phyloP scores from a whole-genome alignment of 2,113 vertebrate species.

The Tricholaema leucomelas region DNA sequence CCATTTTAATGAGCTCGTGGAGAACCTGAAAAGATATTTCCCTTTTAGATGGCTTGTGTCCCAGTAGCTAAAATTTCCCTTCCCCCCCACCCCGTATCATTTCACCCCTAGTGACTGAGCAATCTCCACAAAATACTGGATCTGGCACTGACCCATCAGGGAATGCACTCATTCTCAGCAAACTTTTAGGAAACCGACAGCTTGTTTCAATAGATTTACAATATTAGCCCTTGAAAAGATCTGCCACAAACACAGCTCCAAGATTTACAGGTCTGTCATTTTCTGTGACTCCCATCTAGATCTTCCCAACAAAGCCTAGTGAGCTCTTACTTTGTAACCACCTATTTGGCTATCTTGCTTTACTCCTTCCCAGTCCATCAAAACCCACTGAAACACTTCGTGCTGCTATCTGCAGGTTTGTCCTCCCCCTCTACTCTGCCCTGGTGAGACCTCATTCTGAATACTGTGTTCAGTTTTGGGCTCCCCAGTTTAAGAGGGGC shows the following conservation, averaged over 20 bases:
- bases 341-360: not conserved
- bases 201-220: slow-evolving; percentile 33
- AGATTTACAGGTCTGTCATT: slow-evolving; percentile 27
- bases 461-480: too few relatives aligned
- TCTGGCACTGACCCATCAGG: not conserved
- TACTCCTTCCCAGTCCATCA: not conserved
- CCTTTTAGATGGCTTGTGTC: not conserved
- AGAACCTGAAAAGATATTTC: slow-evolving; percentile 34
- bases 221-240: not conserved
- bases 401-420: not conserved
- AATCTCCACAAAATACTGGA: not conserved
- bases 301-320: not conserved
- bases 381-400: not conserved
- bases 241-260: not conserved
- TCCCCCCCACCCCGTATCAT: not conserved
- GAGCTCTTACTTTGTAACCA: not conserved
- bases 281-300: not conserved
- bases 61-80: not conserved
- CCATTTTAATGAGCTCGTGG: not conserved
- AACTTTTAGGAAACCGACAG: slow-evolving; percentile 8
- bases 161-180: not conserved
- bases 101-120: not conserved
- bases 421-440: too few relatives aligned
- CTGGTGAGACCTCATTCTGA: too few relatives aligned
- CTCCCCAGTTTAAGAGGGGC: too few relatives aligned